A percentile compares a stretch with the other conserved stretches of the same genome.
Conservation (phyloP, 1,140 invertebrate genomes). For the Liolophura sinensis region DNA sequence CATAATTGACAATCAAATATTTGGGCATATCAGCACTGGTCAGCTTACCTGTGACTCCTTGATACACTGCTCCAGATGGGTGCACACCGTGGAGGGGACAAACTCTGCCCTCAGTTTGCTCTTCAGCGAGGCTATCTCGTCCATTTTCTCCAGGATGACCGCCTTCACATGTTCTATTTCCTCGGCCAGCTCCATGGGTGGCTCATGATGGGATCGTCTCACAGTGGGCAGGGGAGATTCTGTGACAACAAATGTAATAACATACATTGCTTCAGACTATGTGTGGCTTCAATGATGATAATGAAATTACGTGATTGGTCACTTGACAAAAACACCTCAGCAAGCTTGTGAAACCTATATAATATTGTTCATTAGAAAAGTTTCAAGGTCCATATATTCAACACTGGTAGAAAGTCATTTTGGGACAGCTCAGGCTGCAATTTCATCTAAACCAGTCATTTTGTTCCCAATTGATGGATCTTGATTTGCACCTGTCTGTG, state of each 20-base stretch:
- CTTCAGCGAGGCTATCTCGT: conserved; percentile 41
- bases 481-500: too few relatives aligned
- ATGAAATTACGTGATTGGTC: too few relatives aligned
- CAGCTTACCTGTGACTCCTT: conserved; percentile 55
- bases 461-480: too few relatives aligned
- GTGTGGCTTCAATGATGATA: too few relatives aligned
- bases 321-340: too few relatives aligned
- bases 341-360: too few relatives aligned
- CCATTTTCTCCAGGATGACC: conserved; percentile 49
- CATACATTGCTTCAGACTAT: too few relatives aligned
- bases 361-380: background rate
- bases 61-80: conserved; percentile 55
- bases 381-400: too few relatives aligned
- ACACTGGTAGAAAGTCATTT: too few relatives aligned
- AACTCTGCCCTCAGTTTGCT: conserved; percentile 39
- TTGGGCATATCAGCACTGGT: background rate
- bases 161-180: conserved; percentile 50
- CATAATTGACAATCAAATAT: conserved; percentile 2
- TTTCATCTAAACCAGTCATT: too few relatives aligned
- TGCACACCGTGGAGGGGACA: conserved; percentile 53
- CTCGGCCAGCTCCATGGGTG: conserved; percentile 39
- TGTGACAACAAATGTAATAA: too few relatives aligned
- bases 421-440: too few relatives aligned
- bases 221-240: background rate
- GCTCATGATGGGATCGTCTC: conserved; percentile 25